phyloP scores from a whole-genome alignment of 1,140 invertebrate genomes.

The Drosophila micromelanica region DNA sequence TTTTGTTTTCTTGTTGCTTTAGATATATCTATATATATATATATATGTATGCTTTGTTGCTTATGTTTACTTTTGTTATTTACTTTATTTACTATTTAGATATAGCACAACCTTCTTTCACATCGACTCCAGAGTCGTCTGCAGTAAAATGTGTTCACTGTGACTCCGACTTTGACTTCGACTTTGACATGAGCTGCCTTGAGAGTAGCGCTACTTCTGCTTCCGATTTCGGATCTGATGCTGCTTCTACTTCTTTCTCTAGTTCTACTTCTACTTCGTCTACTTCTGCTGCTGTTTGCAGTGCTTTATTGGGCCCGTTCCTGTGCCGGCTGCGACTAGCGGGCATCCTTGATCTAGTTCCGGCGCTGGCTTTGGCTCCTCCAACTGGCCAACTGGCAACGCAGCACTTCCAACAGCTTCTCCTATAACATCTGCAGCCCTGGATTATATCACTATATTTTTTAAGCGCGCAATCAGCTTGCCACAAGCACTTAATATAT shows the following conservation, averaged over 20 bases:
- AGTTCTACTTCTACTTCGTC: constrained; percentile 10
- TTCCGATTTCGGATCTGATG: constrained; percentile 26
- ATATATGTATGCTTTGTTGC: constrained; percentile 21
- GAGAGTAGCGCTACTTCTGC: constrained; percentile 68
- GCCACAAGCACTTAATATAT: constrained; percentile 71
- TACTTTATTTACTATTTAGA: constrained; percentile 73
- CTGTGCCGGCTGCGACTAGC: constrained; percentile 41
- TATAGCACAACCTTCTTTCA: constrained; percentile 82
- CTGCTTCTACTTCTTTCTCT: constrained; percentile 36
- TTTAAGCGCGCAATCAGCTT: constrained; percentile 29
- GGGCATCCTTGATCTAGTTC: constrained; percentile 58
- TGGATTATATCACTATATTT: constrained; percentile 42
- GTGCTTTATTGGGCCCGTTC: constrained; percentile 35
- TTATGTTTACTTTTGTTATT: constrained; percentile 61
- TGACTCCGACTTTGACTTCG: constrained; percentile 61
- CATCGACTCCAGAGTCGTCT: constrained; percentile 59
- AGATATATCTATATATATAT: constrained; percentile 25
- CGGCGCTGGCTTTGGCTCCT: constrained; percentile 20
- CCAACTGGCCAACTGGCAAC: constrained; percentile 12
- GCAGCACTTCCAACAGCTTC: constrained; percentile 5
- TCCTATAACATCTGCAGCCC: constrained; percentile 49
- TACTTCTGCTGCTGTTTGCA: too few relatives aligned
- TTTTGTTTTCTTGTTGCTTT: constrained; percentile 25
- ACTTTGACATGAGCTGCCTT: constrained; percentile 76
- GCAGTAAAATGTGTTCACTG: constrained; percentile 60